Percentiles rank a stretch among this genome's conserved stretches.
Evolutionary conservation across 2,113 vertebrate species (phyloP).

Genomic region (Peromyscus leucopus): DNA sequence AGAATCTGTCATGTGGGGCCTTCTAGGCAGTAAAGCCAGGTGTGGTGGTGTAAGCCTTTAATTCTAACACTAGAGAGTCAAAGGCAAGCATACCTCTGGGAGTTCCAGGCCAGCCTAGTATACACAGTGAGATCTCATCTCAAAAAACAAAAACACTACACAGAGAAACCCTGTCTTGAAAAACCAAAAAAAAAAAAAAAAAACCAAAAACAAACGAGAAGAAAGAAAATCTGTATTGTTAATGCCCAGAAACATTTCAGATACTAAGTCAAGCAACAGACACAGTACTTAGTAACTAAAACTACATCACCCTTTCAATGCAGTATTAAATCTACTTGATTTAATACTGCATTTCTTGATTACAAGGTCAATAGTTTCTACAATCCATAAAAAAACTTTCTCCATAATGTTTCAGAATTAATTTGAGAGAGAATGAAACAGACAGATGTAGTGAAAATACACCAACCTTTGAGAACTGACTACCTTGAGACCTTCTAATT

Average conservation of each 20-base stretch:
- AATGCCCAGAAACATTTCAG: not conserved
- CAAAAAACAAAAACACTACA: not conserved
- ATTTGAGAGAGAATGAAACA: not conserved
- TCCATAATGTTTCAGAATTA: not conserved
- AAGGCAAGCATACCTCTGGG: not conserved
- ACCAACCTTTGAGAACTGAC: too few species aligned
- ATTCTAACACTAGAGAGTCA: not conserved
- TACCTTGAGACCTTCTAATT: slow-evolving; percentile 29
- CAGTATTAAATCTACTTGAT: not conserved
- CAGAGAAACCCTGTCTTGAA: too few species aligned
- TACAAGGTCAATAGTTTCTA: slow-evolving; percentile 41
- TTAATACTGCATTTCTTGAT: not conserved
- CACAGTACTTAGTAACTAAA: not conserved
- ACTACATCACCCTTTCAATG: not conserved
- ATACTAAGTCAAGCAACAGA: not conserved
- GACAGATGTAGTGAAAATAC: not conserved
- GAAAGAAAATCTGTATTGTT: not conserved
- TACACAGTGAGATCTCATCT: not conserved
- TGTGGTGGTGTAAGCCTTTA: not conserved
- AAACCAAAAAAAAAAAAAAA: not conserved
- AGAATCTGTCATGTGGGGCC: not conserved
- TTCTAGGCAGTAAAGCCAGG: not conserved
- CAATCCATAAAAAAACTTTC: not conserved
- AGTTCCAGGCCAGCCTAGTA: not conserved
- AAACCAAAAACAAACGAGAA: not conserved